Conservation (phyloP, 1,140 invertebrate genomes). For the Zaprionus africanus region DNA sequence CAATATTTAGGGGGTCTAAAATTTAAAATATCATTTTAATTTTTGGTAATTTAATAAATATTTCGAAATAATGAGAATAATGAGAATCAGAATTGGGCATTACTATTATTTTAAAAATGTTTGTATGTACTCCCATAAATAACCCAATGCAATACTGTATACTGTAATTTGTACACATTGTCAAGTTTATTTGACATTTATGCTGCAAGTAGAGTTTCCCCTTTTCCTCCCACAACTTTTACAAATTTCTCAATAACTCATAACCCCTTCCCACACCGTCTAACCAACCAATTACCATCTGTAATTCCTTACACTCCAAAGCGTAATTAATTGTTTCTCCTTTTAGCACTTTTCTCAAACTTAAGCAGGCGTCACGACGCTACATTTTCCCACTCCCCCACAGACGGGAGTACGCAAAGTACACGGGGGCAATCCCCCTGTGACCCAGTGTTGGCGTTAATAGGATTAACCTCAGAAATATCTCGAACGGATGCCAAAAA, state of each 20-base stretch:
- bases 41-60: no score
- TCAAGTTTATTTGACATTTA: no score
- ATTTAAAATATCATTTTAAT: no score
- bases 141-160: no score
- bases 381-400: conserved; percentile 2
- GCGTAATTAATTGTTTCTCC: background rate
- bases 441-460: conserved; percentile 50
- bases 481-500: conserved; percentile 54
- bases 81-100: no score
- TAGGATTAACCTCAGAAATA: conserved; percentile 48
- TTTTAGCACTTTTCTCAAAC: background rate
- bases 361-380: background rate
- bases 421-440: background rate
- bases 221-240: no score
- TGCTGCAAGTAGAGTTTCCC: no score
- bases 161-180: no score
- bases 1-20: no score
- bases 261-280: background rate
- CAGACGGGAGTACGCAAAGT: background rate
- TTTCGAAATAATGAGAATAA: no score
- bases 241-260: background rate
- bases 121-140: no score
- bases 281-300: background rate
- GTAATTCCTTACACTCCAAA: background rate
- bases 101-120: no score